Evolutionary conservation across 1,140 invertebrate genomes (phyloP).

Genomic region (Bombus soroeensis): DNA sequence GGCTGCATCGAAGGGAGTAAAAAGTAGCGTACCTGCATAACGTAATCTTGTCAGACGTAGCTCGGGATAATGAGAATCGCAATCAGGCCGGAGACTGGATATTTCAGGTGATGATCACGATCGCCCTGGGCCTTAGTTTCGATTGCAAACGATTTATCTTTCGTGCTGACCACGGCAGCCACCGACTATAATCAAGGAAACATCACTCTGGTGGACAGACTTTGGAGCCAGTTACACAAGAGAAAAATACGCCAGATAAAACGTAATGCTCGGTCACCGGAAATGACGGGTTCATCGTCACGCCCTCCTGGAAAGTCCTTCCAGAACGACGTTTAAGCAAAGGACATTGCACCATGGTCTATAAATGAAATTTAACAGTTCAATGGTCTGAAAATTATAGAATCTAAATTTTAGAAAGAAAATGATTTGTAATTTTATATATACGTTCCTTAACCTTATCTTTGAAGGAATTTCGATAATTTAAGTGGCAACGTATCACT

Average conservation of each 20-base stretch:
- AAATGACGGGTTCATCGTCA: conserved; percentile 48
- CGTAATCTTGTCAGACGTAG: conserved; percentile 1
- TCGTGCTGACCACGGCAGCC: conserved; percentile 2
- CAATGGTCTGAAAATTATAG: neutral
- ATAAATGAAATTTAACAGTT: neutral
- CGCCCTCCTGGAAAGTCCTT: conserved; percentile 9
- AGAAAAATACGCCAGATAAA: conserved; percentile 50
- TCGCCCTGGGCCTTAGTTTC: conserved; percentile 53
- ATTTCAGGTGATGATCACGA: conserved; percentile 55
- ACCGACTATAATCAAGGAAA: conserved; percentile 60
- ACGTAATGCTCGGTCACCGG: conserved; percentile 24
- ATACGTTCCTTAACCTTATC: too few relatives aligned
- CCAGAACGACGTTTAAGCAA: neutral
- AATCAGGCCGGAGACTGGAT: conserved; percentile 50
- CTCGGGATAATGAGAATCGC: conserved; percentile 55
- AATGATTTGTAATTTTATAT: too few relatives aligned
- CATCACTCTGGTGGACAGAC: conserved; percentile 53
- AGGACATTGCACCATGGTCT: neutral
- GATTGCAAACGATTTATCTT: conserved; percentile 64
- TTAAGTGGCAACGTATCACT: neutral
- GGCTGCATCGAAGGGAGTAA: neutral
- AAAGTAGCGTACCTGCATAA: conserved; percentile 6
- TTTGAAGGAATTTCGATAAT: too few relatives aligned
- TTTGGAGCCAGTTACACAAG: conserved; percentile 23
- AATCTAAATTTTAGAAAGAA: neutral